phyloP scores from a whole-genome alignment of 1,140 invertebrate species.

The Lepidurus apus region DNA sequence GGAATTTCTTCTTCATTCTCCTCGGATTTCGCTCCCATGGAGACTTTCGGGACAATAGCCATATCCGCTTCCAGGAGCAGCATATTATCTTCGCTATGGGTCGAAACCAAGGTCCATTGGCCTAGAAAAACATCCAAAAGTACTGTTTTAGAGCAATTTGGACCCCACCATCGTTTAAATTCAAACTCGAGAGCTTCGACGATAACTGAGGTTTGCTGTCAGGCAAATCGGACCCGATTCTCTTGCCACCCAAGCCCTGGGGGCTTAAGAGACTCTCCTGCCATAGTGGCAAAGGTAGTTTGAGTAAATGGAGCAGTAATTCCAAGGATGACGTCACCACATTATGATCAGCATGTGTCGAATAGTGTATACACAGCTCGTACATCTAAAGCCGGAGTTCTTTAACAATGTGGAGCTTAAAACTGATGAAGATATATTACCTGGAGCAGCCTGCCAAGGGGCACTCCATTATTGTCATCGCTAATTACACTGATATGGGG shows the following conservation, averaged over 20 bases:
- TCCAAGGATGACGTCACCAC: constrained; percentile 77
- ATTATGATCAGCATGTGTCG: constrained; percentile 69
- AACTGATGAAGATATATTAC: constrained; percentile 30
- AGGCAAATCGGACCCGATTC: constrained; percentile 26
- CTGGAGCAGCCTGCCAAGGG: constrained; percentile 39
- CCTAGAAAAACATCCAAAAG: constrained; percentile 35
- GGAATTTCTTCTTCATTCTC: constrained; percentile 22
- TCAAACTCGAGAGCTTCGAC: constrained; percentile 36
- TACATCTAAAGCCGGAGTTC: constrained; percentile 56
- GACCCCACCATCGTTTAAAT: not conserved
- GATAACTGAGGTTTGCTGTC: constrained; percentile 34
- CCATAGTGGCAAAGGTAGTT: constrained; percentile 57
- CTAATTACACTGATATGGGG: not conserved
- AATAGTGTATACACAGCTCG: constrained; percentile 69
- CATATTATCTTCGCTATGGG: not conserved
- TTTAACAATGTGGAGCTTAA: constrained; percentile 21
- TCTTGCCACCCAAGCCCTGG: constrained; percentile 46
- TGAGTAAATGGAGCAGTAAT: constrained; percentile 66
- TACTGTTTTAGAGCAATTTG: not conserved
- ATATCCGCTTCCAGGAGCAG: not conserved
- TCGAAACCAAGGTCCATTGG: not conserved
- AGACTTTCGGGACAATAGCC: not conserved
- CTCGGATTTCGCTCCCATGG: not conserved
- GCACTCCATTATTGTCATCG: constrained; percentile 36
- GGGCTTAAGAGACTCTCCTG: constrained; percentile 53